Conservation (phyloP, 2,888 invertebrate species). For the Nowickia ferox region DNA sequence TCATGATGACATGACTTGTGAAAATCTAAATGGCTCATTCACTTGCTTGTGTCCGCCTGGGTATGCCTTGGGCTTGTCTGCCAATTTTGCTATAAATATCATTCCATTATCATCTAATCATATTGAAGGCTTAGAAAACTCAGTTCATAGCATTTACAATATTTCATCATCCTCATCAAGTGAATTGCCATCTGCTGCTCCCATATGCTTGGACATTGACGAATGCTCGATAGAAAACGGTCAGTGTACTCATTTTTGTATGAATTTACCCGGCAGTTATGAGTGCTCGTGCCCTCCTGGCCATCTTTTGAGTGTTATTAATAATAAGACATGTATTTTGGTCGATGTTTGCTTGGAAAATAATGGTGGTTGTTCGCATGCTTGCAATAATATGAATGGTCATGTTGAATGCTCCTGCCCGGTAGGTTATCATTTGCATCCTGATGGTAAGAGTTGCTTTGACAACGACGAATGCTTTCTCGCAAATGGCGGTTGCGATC, state of each 20-base stretch:
- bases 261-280: slow-evolving; percentile 79
- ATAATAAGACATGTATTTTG: slow-evolving; percentile 80
- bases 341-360: slow-evolving; percentile 84
- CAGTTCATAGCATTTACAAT: slow-evolving; percentile 53
- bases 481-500: slow-evolving; percentile 86
- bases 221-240: slow-evolving; percentile 82
- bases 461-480: slow-evolving; percentile 84
- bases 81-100: slow-evolving; percentile 47
- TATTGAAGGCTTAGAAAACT: slow-evolving; percentile 9
- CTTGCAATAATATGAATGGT: slow-evolving; percentile 82
- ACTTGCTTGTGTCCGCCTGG: slow-evolving; percentile 83
- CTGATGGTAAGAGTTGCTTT: slow-evolving; percentile 81
- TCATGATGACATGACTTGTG: slow-evolving; percentile 77
- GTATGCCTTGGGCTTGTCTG: slow-evolving; percentile 82
- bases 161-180: slow-evolving; percentile 40
- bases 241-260: slow-evolving; percentile 84
- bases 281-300: slow-evolving; percentile 80
- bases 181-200: slow-evolving; percentile 56
- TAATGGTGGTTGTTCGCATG: slow-evolving; percentile 83
- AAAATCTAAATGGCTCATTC: slow-evolving; percentile 82
- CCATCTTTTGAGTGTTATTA: slow-evolving; percentile 74
- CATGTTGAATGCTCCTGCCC: slow-evolving; percentile 85
- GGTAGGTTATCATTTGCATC: slow-evolving; percentile 84
- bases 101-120: slow-evolving; percentile 59
- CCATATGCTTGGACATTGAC: slow-evolving; percentile 83